Evolutionary conservation across 2,888 invertebrate genomes (phyloP).

Genomic region (Lepas anatifera): DNA sequence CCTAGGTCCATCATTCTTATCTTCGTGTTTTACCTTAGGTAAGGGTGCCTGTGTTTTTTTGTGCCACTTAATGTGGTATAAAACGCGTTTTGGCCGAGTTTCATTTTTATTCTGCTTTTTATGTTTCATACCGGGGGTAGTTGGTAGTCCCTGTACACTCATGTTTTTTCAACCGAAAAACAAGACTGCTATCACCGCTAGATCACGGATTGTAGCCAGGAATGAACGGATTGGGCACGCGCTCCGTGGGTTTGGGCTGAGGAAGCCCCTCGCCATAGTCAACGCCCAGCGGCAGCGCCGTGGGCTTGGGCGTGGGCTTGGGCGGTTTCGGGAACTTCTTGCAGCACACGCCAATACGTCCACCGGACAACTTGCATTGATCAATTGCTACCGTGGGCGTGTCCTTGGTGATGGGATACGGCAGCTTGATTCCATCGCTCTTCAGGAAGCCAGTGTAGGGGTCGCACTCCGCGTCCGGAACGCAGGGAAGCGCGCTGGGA

Average conservation of each 20-base stretch:
- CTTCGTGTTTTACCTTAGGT: too few relatives aligned
- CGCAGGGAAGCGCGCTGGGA: slow-evolving; percentile 4
- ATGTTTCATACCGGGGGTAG: too few relatives aligned
- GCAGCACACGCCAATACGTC: not conserved
- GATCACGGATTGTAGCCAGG: not conserved
- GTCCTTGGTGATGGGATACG: slow-evolving; percentile 5
- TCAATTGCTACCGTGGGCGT: slow-evolving; percentile 9
- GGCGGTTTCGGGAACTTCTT: not conserved
- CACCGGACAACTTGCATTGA: not conserved
- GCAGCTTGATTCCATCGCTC: not conserved
- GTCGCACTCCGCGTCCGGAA: not conserved
- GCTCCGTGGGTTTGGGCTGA: not conserved
- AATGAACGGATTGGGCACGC: not conserved
- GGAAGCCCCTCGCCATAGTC: not conserved
- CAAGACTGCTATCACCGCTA: too few relatives aligned
- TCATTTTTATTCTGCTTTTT: too few relatives aligned
- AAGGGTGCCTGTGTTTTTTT: too few relatives aligned
- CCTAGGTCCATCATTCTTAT: too few relatives aligned
- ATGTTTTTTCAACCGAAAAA: too few relatives aligned
- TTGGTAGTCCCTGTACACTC: too few relatives aligned
- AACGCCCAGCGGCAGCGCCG: not conserved
- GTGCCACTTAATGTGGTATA: too few relatives aligned
- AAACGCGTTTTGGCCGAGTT: too few relatives aligned
- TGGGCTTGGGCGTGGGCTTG: not conserved
- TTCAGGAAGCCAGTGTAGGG: slow-evolving; percentile 6